Evolutionary conservation across 2,797 vertebrate genomes (phyloP).

Genomic region (Pantherophis vulpinus): DNA sequence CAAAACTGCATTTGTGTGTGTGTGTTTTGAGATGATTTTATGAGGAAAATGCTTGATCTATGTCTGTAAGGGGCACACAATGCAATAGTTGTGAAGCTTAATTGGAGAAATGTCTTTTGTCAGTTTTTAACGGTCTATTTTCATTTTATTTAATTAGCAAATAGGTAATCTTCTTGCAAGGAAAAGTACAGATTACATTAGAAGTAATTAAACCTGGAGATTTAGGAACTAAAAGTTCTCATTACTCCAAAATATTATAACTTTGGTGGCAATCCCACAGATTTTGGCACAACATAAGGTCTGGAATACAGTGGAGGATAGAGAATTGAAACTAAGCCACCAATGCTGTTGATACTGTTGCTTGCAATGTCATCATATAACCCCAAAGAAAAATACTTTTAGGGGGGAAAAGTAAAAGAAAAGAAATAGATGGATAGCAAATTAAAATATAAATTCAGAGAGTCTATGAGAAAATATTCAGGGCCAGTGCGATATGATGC

Average conservation of each 20-base stretch:
- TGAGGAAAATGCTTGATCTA: neutral
- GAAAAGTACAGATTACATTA: neutral
- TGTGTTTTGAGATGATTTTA: neutral
- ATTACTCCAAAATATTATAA: neutral
- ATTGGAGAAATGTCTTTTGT: neutral
- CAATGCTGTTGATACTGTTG: neutral
- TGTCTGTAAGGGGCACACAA: neutral
- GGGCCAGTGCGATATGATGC: neutral
- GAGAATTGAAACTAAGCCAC: neutral
- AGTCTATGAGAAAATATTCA: neutral
- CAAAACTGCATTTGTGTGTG: neutral
- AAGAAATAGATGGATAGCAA: neutral
- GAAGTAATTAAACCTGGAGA: neutral
- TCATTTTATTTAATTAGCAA: neutral
- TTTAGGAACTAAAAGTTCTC: neutral
- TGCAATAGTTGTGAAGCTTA: neutral
- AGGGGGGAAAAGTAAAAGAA: neutral
- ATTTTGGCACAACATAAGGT: neutral
- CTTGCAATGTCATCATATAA: neutral
- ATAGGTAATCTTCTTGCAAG: neutral
- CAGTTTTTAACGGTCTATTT: neutral
- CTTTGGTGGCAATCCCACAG: neutral
- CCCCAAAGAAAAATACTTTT: neutral
- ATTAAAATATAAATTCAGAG: neutral
- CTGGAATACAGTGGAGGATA: neutral